Percentiles rank a stretch among this genome's conserved stretches.
These are phyloP conservation scores for Archips xylosteana DNA, from an alignment of 2,888 invertebrate species.

Conservation along the genomic window DNA sequence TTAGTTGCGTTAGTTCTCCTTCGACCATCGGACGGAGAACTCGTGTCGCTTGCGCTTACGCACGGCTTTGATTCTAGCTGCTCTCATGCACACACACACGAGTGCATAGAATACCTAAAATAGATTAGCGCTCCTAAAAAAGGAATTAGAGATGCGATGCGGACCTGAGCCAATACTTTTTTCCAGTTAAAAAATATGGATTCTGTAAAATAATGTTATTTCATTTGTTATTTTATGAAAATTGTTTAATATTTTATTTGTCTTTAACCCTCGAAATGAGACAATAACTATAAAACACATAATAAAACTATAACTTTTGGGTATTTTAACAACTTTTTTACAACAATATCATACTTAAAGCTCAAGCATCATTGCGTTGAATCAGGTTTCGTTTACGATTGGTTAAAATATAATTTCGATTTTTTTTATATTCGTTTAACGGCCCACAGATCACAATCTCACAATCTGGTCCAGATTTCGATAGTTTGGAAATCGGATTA, in stretches of 20 bases:
- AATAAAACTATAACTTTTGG: background rate
- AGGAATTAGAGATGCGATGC: no score
- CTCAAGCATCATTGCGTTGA: constrained; percentile 2
- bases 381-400: constrained; percentile 26
- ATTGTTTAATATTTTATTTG: constrained; percentile 12
- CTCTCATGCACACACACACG: no score
- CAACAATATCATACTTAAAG: constrained; percentile 17
- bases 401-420: constrained; percentile 21
- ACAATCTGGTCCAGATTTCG: constrained; percentile 28
- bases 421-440: constrained; percentile 35
- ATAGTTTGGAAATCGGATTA: constrained; percentile 28
- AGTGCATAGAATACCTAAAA: no score
- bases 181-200: no score
- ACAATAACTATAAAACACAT: constrained; percentile 3
- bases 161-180: no score
- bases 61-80: no score
- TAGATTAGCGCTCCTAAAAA: no score
- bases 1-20: no score
- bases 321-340: constrained; percentile 5
- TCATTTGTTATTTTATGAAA: no score
- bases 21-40: no score
- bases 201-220: no score
- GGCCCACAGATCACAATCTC: constrained; percentile 29
- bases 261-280: background rate
- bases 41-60: no score